Evolutionary conservation across 2,113 vertebrate species (phyloP).

Genomic region (Dromas ardeola): DNA sequence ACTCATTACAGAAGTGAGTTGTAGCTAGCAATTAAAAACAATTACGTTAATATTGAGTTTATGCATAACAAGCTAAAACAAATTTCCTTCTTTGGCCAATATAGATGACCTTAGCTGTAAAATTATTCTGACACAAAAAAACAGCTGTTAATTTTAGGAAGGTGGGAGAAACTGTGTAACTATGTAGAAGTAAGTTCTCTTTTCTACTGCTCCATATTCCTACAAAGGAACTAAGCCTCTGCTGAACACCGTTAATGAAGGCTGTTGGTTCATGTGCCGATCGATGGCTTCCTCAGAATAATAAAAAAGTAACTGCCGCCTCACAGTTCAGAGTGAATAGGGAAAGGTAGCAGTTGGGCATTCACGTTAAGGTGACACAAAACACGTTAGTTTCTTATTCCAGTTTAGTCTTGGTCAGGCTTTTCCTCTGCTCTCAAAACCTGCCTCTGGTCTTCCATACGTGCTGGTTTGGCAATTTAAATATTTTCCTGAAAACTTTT

Average conservation of each 20-base stretch:
- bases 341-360: not conserved
- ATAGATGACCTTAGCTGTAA: not conserved
- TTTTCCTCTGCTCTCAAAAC: not conserved
- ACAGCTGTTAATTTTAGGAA: not conserved
- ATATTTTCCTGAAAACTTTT: not conserved
- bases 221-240: not conserved
- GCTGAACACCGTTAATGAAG: fast-evolving
- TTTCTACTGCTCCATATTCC: not conserved
- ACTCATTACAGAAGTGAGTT: not conserved
- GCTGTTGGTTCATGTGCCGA: not conserved
- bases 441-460: not conserved
- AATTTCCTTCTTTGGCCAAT: not conserved
- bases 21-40: not conserved
- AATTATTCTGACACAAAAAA: not conserved
- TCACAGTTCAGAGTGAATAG: not conserved
- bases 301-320: not conserved
- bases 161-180: not conserved
- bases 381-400: not conserved
- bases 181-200: not conserved
- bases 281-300: not conserved
- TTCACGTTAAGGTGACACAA: not conserved
- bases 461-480: not conserved
- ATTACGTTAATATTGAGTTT: not conserved
- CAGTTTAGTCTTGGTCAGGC: not conserved
- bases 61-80: not conserved